Evolutionary conservation across 1,140 invertebrate genomes (phyloP), one percentile per base, ranked within the genome.

Genomic region (Ylistrum balloti): DNA sequence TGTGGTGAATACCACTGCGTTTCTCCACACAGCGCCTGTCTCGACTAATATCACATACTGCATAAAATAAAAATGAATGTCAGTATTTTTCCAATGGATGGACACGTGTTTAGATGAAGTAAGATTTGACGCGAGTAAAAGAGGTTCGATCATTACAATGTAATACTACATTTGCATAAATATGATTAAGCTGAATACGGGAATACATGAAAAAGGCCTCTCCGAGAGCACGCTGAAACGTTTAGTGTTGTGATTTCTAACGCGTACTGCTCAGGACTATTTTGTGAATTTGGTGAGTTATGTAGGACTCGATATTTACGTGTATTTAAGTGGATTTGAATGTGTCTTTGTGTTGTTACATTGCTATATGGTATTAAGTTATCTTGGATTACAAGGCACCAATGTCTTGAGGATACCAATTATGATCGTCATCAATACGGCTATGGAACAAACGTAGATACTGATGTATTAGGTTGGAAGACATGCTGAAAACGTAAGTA

Each of bases 401-500:
- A n/a, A n/a, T n/a, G n/a, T 28, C 56, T 28, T 74, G 56, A 22
- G 22, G 56, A 74, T 28, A 74, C 0, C 22, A 74, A 9, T 22
- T 28, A 17, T 74, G 56, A 3, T 28, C 17, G 28, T 74, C 28
- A 74, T 28, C 0, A 28, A 74, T 74, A 74, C 28, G 15, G 45
- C 9, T 56, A 56, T 56, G n/a, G 56, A 45, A 74, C 22, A 28
- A 74, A n/a, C 22, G 0, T 28, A 74, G 17, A 38, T 38, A 38
- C 13, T 38, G 56, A 74, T 74, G 1, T 28, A 11, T 74, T 9
- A 74, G 56, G n/a, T 28, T 13, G 41, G 17, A 74, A 28, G 56
- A n/a, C n/a, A 74, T 74, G 5, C n/a, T 74, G 56, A 28, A 74
- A n/a, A 74, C n/a, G 56, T 74, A 74, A n/a, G 56, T 74, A 74